phyloP scores from a whole-genome alignment of 2,797 vertebrate genomes.

The Phrynocephalus vlangalii region DNA sequence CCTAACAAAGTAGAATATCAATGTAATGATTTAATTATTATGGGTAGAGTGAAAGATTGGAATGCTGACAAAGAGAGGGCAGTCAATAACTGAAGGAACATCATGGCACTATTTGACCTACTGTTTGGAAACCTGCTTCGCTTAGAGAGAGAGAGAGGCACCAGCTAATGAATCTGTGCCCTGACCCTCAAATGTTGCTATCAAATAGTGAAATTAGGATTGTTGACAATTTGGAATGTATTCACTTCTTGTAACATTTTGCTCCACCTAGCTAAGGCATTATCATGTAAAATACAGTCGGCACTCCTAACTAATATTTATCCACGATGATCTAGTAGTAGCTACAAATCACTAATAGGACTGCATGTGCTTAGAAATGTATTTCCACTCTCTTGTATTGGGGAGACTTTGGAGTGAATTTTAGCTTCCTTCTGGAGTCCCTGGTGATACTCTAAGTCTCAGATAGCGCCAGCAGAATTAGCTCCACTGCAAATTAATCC shows the following conservation, averaged over 20 bases:
- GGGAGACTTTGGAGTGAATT: neutral
- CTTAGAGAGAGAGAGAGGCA: neutral
- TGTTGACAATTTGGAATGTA: neutral
- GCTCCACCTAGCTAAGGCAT: neutral
- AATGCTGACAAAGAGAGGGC: neutral
- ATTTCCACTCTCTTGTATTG: accelerated
- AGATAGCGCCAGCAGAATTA: neutral
- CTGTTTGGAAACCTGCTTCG: neutral
- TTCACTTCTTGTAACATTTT: neutral
- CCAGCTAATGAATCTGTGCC: too few species aligned
- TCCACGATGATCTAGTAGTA: neutral
- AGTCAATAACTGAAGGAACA: neutral
- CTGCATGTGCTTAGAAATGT: accelerated
- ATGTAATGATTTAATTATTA: neutral
- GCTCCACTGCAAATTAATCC: too few species aligned
- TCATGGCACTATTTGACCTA: neutral
- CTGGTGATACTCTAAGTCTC: too few species aligned
- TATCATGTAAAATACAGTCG: neutral
- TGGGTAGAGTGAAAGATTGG: neutral
- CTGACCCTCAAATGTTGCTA: neutral
- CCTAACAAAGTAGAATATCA: accelerated
- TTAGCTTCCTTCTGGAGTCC: neutral
- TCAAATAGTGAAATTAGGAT: neutral
- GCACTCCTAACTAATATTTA: neutral
- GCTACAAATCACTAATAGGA: neutral